These are phyloP conservation scores for Danio kyathit DNA, from an alignment of 2,797 vertebrate genomes.

Conservation along the genomic window DNA sequence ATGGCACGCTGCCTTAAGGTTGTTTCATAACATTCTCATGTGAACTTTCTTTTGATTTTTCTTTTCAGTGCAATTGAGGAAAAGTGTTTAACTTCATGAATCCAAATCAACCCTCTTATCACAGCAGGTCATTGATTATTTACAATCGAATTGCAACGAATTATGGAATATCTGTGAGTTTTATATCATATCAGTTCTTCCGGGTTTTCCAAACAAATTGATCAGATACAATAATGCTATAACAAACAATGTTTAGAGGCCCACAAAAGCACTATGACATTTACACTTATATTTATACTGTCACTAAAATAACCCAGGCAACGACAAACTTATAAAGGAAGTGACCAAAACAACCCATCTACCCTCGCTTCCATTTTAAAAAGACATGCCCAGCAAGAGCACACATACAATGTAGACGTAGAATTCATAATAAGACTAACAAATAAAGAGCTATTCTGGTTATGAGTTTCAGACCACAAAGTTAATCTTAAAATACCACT, in stretches of 20 bases:
- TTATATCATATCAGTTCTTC: slow-evolving; percentile 2
- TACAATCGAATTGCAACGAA: not conserved
- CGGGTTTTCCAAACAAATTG: not conserved
- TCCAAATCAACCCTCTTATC: not conserved
- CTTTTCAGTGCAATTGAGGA: not conserved
- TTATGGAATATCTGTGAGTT: not conserved
- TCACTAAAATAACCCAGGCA: not conserved
- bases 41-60: not conserved
- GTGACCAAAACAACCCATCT: not conserved
- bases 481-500: slow-evolving; percentile 17
- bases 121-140: slow-evolving; percentile 4
- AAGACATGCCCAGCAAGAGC: not conserved
- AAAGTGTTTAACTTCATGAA: not conserved
- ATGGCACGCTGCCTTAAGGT: slow-evolving; percentile 6
- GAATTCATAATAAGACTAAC: not conserved
- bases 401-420: not conserved
- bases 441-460: not conserved
- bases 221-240: not conserved
- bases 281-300: not conserved
- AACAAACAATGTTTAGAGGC: not conserved
- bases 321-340: not conserved
- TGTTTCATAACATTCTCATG: not conserved
- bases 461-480: not conserved
- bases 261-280: not conserved
- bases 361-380: slow-evolving; percentile 3